Conservation (phyloP, 2,113 vertebrate species). For the Clupea harengus region DNA sequence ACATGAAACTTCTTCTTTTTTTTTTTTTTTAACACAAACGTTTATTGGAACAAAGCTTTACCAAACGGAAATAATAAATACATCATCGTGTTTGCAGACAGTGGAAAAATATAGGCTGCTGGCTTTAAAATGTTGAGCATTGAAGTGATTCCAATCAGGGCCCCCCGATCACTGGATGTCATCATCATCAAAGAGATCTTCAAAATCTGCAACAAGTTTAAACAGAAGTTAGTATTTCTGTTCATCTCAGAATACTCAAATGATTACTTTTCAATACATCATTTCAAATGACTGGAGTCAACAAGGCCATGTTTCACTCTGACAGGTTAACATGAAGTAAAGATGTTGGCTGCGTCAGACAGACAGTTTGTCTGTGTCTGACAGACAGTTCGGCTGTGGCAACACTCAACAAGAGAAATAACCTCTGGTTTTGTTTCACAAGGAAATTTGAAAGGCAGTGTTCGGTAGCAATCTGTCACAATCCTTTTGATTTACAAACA, state of each 20-base stretch:
- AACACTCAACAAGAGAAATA: background rate
- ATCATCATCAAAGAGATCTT: conserved; percentile 88
- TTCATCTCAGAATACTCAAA: background rate
- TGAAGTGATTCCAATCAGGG: background rate
- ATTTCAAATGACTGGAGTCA: background rate
- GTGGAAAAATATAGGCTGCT: background rate
- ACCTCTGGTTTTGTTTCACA: background rate
- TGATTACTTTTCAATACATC: background rate
- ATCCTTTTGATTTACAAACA: background rate
- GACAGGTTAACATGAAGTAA: background rate
- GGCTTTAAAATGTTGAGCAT: background rate
- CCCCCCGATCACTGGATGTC: conserved; percentile 81
- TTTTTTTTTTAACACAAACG: conserved; percentile 33
- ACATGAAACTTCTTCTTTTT: conserved; percentile 22
- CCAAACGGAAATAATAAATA: conserved; percentile 15
- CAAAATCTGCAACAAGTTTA: conserved; percentile 75
- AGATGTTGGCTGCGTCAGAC: background rate
- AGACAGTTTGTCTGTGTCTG: background rate
- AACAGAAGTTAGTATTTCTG: background rate
- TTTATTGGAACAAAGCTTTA: conserved; percentile 70
- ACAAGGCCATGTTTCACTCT: background rate
- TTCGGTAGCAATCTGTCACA: background rate
- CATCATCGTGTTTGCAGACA: conserved; percentile 1
- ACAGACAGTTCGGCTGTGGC: background rate
- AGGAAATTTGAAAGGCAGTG: conserved; percentile 5